Evolutionary conservation across 2,888 invertebrate genomes (phyloP).

Genomic region (Drosophila colorata): DNA sequence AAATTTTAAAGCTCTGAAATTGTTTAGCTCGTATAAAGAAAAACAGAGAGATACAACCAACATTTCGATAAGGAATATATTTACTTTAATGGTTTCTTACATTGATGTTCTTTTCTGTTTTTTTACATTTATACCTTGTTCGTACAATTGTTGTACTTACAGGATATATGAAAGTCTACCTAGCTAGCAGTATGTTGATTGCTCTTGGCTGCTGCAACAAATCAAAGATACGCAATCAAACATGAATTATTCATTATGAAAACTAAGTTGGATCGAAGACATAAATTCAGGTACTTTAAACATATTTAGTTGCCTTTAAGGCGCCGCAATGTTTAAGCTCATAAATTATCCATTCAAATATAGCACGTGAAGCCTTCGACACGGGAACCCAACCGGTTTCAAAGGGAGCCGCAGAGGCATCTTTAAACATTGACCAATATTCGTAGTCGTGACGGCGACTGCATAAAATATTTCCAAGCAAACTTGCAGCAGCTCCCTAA

Average conservation of each 20-base stretch:
- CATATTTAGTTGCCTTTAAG: slow-evolving; percentile 1
- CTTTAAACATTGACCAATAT: slow-evolving; percentile 48
- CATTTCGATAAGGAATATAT: too few species aligned
- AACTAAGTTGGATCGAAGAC: neutral
- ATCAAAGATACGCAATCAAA: neutral
- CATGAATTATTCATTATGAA: slow-evolving; percentile 16
- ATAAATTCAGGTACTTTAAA: neutral
- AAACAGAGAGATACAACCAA: too few species aligned
- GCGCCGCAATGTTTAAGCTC: slow-evolving; percentile 1
- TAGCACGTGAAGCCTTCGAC: slow-evolving; percentile 20
- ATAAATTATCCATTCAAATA: slow-evolving; percentile 34
- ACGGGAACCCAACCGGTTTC: slow-evolving; percentile 3
- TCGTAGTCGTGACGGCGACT: slow-evolving; percentile 18
- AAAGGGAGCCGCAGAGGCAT: slow-evolving; percentile 24
- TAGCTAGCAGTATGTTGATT: slow-evolving; percentile 16
- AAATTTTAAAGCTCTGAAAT: too few species aligned
- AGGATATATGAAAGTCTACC: neutral
- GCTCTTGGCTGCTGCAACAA: slow-evolving; percentile 1
- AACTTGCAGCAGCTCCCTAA: slow-evolving; percentile 44
- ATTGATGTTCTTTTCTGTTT: too few species aligned
- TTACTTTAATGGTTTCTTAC: too few species aligned
- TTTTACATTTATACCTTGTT: too few species aligned
- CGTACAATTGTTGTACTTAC: too few species aligned
- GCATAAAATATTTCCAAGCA: slow-evolving; percentile 49
- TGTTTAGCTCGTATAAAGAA: too few species aligned